Base-by-base conservation (phyloP, 2,888 invertebrate genomes). In the Eurytoma adleriae region DNA sequence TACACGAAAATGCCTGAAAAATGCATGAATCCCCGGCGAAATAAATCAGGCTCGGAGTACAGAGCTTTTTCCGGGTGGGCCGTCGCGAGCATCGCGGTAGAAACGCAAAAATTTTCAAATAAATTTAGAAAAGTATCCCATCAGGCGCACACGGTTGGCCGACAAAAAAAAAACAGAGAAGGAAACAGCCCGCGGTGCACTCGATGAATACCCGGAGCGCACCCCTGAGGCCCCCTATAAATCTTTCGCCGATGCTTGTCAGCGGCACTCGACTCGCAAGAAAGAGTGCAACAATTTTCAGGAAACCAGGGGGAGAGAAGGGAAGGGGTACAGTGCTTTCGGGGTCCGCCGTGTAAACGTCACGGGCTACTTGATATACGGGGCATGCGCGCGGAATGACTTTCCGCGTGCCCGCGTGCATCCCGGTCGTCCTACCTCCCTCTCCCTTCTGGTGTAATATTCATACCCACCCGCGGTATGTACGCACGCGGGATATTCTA, bases 311-410 rank as follows among this genome's bases (percentile, higher is more conserved):
- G 5, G 3, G 48, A 13, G 59, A 48, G 48, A 5, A 16, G 27
- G 1, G 30, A 16, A 0, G 5, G 62, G 24, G 24, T 1, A 24
- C 24, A 12, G 50, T 3, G n/a, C 64, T 64, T 70, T 56, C 52
- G 50, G 40, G 54, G 30, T 48, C 13, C n/a, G 30, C 50, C 52
- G 27, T 79, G 79, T 75, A 79, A 79, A 79, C 66, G 74, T 76
- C 71, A 76, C 54, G 59, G 66, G 48, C 61, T 57, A 68, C 71
- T 76, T 75, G 75, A 80, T 80, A 76, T 80, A 76, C 75, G 71
- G 69, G 16, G 48, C 74, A 70, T 75, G 74, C 52, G 70, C 66
- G 59, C 50, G 62, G 52, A 61, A 68, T 79, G 78, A 73, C 57
- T 69, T 69, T 64, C 59, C 50, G 10, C n/a, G 5, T 4, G 13